Evolutionary conservation across 2,888 invertebrate genomes (phyloP).

Genomic region (Saturnia japonica): DNA sequence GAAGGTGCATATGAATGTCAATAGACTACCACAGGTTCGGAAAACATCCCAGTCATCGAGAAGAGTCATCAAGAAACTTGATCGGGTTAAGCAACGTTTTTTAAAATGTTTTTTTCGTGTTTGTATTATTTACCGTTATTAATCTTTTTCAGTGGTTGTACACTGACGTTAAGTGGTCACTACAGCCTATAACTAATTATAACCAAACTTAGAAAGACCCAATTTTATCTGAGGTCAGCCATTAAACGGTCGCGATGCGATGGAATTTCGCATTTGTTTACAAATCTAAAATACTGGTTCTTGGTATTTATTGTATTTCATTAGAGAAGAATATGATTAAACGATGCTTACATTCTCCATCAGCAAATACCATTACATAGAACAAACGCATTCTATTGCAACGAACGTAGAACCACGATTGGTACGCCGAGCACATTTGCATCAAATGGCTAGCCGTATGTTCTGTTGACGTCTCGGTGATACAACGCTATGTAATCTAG

Average conservation of each 20-base stretch:
- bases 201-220: too few species aligned
- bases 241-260: not conserved
- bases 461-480: slow-evolving; percentile 39
- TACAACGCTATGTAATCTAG: slow-evolving; percentile 35
- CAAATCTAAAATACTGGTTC: not conserved
- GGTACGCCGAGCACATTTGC: slow-evolving; percentile 44
- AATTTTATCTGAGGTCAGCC: too few species aligned
- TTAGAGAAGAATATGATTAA: not conserved
- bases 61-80: too few species aligned
- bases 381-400: slow-evolving; percentile 22
- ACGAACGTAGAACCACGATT: slow-evolving; percentile 32
- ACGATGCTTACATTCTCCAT: slow-evolving; percentile 1
- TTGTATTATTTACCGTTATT: too few species aligned
- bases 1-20: too few species aligned
- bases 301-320: not conserved
- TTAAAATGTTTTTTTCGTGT: too few species aligned
- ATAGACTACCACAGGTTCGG: too few species aligned
- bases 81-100: too few species aligned
- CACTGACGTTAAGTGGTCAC: too few species aligned
- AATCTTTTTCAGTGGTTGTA: too few species aligned
- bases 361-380: slow-evolving; percentile 17
- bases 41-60: too few species aligned
- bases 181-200: too few species aligned
- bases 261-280: not conserved
- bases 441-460: slow-evolving; percentile 36